Percentiles rank a stretch among this genome's conserved stretches.
phyloP scores from a whole-genome alignment of 1,140 invertebrate species.

The Papilio helenus region DNA sequence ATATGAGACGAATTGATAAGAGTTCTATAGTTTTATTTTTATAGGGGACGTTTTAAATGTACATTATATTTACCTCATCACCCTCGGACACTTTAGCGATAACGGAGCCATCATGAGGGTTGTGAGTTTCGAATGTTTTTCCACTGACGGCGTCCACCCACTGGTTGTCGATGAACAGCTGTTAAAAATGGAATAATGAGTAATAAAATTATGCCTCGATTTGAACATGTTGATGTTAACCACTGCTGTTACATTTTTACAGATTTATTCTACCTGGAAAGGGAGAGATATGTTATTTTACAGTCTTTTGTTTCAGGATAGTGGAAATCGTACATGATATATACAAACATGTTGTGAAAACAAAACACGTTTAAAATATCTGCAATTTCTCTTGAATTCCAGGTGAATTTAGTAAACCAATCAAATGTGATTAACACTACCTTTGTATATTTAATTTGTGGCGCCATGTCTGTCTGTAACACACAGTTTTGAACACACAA shows the following conservation, averaged over 20 bases:
- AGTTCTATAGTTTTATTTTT: background rate
- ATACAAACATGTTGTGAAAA: background rate
- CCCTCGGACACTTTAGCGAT: slow-evolving; percentile 92
- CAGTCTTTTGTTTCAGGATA: no score
- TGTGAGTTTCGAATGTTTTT: slow-evolving; percentile 87
- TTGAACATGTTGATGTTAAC: no score
- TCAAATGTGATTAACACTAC: background rate
- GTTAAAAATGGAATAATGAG: background rate
- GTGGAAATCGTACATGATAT: no score
- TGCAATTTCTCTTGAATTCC: background rate
- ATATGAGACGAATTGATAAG: no score
- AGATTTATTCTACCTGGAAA: no score
- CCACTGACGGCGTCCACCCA: slow-evolving; percentile 90
- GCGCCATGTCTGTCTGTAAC: slow-evolving; percentile 5
- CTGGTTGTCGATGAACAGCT: slow-evolving; percentile 97
- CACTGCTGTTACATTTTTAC: no score
- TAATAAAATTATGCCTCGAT: background rate
- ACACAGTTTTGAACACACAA: background rate
- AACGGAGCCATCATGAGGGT: slow-evolving; percentile 90
- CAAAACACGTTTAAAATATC: background rate
- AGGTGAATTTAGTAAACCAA: no score
- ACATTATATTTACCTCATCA: slow-evolving; percentile 85
- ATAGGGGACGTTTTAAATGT: background rate
- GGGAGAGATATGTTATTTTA: no score
- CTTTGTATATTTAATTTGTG: slow-evolving; percentile 30